phyloP scores from a whole-genome alignment of 2,888 invertebrate genomes.

The Iselma pallidipennis region DNA sequence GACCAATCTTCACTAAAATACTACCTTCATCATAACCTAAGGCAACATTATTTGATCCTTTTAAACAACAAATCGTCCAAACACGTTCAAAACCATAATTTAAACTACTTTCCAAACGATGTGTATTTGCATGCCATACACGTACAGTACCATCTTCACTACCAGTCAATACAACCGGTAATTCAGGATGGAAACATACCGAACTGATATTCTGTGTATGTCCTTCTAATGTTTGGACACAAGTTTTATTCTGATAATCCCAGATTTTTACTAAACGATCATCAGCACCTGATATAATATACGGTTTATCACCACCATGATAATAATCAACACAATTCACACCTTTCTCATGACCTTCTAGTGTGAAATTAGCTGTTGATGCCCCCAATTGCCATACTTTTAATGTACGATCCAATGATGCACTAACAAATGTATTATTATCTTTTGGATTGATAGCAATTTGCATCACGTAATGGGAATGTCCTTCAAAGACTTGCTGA shows the following conservation, averaged over 20 bases:
- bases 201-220: constrained; percentile 96
- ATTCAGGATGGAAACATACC: constrained; percentile 97
- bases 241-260: constrained; percentile 99
- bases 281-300: constrained; percentile 98
- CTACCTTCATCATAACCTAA: constrained; percentile 97
- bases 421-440: constrained; percentile 99
- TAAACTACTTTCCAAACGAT: constrained; percentile 92
- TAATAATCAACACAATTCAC: constrained; percentile 99
- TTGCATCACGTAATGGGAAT: constrained; percentile 99
- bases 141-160: constrained; percentile 98
- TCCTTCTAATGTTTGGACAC: constrained; percentile 97
- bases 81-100: constrained; percentile 98
- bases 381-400: constrained; percentile 99
- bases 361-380: constrained; percentile 94
- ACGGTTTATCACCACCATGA: constrained; percentile 97
- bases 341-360: constrained; percentile 98
- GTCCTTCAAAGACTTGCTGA: constrained; percentile 98
- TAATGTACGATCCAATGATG: constrained; percentile 96
- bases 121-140: constrained; percentile 99
- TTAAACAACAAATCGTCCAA: constrained; percentile 93
- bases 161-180: constrained; percentile 95
- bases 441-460: constrained; percentile 99
- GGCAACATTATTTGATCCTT: constrained; percentile 95
- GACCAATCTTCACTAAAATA: constrained; percentile 86
- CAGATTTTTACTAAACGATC: constrained; percentile 98